Conservation (phyloP, 2,113 vertebrate species). For the Excalfactoria chinensis region DNA sequence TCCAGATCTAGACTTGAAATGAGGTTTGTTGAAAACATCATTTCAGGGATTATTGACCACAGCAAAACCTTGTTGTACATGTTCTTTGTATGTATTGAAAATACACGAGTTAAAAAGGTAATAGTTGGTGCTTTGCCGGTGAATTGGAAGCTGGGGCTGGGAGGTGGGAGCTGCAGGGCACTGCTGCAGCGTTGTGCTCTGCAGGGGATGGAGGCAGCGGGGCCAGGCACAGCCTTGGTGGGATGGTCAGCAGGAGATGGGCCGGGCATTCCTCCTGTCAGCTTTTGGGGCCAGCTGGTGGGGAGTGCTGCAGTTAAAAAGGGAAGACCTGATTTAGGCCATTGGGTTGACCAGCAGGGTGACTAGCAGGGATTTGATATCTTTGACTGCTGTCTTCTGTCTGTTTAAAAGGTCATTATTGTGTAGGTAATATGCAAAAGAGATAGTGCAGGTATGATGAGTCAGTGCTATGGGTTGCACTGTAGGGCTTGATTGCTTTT, state of each 20-base stretch:
- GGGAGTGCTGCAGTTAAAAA: neutral
- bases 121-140: slow-evolving; percentile 48
- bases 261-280: fast-evolving
- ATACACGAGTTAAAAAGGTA: slow-evolving; percentile 58
- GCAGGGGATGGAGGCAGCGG: neutral
- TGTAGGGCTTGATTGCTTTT: neutral
- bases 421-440: neutral
- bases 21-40: slow-evolving; percentile 72
- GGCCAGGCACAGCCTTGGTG: fast-evolving
- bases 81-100: slow-evolving; percentile 72
- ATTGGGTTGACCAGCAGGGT: fast-evolving
- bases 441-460: fast-evolving
- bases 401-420: fast-evolving
- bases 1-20: slow-evolving; percentile 68
- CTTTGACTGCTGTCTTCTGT: neutral
- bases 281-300: neutral
- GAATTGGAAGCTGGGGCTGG: slow-evolving; percentile 23
- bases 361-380: fast-evolving
- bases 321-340: neutral
- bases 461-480: neutral
- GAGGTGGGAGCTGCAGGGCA: neutral
- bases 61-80: slow-evolving; percentile 72
- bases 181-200: neutral
- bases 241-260: neutral
- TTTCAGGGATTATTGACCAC: slow-evolving; percentile 70